A percentile compares a stretch with the other conserved stretches of the same genome.
These are phyloP conservation scores for Sebastes minor DNA, from an alignment of 2,797 vertebrate species.

Conservation along the genomic window DNA sequence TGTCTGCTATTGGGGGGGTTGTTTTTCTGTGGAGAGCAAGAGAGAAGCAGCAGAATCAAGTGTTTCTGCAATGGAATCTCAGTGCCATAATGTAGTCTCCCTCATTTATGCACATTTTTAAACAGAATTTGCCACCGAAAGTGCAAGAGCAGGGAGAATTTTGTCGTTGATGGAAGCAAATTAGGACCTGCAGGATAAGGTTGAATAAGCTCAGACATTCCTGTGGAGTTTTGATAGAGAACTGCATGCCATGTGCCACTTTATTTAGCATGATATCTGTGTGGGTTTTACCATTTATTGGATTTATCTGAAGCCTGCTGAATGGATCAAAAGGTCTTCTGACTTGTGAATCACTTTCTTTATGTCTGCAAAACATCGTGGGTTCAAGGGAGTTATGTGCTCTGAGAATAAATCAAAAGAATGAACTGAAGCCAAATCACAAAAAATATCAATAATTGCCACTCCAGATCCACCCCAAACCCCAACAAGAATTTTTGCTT, in stretches of 20 bases:
- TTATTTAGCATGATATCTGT: background rate
- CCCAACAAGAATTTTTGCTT: background rate
- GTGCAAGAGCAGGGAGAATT: background rate
- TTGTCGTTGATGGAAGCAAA: background rate
- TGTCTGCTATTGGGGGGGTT: slow-evolving; percentile 59
- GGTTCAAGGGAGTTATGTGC: background rate
- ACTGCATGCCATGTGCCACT: background rate
- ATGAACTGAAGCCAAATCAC: slow-evolving; percentile 9
- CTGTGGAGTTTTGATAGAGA: background rate
- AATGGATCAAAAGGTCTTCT: background rate
- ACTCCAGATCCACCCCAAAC: background rate
- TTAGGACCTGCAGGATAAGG: background rate
- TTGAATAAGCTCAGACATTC: background rate
- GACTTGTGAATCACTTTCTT: background rate
- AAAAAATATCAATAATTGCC: background rate
- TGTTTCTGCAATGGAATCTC: slow-evolving; percentile 32
- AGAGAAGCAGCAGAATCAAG: slow-evolving; percentile 28
- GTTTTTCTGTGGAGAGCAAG: slow-evolving; percentile 48
- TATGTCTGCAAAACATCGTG: background rate
- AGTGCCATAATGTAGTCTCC: background rate
- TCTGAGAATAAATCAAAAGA: background rate
- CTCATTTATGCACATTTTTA: background rate
- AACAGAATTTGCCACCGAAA: background rate
- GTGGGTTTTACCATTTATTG: background rate
- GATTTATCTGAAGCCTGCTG: background rate